These are phyloP conservation scores for Enteromius afrohamiltoni DNA, from an alignment of 2,797 vertebrate genomes.

Conservation along the genomic window DNA sequence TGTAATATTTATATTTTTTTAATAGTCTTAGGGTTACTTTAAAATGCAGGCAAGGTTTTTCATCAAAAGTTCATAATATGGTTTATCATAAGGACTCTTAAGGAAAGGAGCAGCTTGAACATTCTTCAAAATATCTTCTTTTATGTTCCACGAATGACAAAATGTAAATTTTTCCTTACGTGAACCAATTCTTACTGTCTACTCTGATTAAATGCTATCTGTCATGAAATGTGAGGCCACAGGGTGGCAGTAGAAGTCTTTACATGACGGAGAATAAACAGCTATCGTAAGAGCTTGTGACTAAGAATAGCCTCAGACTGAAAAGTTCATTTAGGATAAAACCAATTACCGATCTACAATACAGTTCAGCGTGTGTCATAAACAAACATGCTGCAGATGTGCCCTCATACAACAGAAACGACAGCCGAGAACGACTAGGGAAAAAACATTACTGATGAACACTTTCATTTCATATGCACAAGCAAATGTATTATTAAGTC, in stretches of 20 bases:
- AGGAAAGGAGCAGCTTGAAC: background rate
- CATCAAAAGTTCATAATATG: background rate
- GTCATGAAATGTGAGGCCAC: constrained; percentile 29
- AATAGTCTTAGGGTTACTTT: background rate
- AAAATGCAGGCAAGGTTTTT: background rate
- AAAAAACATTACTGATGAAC: background rate
- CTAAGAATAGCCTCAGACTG: constrained; percentile 17
- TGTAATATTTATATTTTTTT: background rate
- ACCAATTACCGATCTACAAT: constrained; percentile 1
- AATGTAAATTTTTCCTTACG: too few relatives aligned
- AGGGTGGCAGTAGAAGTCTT: constrained; percentile 53
- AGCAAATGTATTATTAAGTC: background rate
- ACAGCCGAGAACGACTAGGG: background rate
- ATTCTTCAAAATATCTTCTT: background rate
- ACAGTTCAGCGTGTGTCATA: constrained; percentile 15
- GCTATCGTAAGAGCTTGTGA: background rate
- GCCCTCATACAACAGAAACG: background rate
- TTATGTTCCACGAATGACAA: background rate
- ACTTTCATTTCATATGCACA: background rate
- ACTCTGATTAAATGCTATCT: background rate
- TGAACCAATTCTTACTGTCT: background rate
- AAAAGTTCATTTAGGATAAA: constrained; percentile 22
- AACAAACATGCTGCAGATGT: constrained; percentile 1
- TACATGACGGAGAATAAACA: background rate
- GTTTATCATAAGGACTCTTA: background rate